Evolutionary conservation across 2,797 vertebrate genomes (phyloP).

Genomic region (Pampus argenteus): DNA sequence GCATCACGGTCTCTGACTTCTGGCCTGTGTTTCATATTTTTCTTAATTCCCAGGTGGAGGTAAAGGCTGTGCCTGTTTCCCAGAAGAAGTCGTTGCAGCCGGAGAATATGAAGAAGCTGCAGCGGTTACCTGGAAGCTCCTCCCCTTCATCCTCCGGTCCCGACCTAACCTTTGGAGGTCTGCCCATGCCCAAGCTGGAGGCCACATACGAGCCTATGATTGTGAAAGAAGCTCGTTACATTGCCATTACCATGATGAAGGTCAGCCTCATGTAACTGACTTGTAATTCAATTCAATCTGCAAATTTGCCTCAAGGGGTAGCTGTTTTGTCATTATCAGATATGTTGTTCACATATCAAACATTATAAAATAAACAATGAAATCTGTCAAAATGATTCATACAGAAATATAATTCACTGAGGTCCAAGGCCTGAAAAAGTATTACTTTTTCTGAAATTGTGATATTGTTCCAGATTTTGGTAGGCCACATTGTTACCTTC

Average conservation of each 20-base stretch:
- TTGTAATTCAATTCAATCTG: neutral
- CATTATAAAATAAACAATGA: neutral
- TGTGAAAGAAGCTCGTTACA: slow-evolving; percentile 98
- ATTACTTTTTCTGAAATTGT: neutral
- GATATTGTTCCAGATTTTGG: neutral
- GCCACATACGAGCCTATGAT: slow-evolving; percentile 99
- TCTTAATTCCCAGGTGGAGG: slow-evolving; percentile 90
- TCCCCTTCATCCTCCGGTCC: slow-evolving; percentile 82
- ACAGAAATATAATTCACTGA: neutral
- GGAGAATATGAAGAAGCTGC: slow-evolving; percentile 92
- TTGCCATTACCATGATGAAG: slow-evolving; percentile 99
- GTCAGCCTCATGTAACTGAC: slow-evolving; percentile 74
- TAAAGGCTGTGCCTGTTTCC: slow-evolving; percentile 98
- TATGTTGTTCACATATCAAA: neutral
- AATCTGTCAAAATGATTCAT: neutral
- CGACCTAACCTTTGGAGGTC: slow-evolving; percentile 95
- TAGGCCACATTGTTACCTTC: neutral
- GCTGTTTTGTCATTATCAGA: slow-evolving; percentile 5
- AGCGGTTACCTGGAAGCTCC: slow-evolving; percentile 92
- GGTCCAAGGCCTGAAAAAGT: neutral
- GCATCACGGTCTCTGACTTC: neutral
- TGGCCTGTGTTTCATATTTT: neutral
- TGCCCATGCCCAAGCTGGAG: slow-evolving; percentile 95
- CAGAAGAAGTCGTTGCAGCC: slow-evolving; percentile 98
- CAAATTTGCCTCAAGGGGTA: slow-evolving; percentile 18